These are phyloP conservation scores for Drosophila suboccidentalis DNA, from an alignment of 2,888 invertebrate species.

Conservation along the genomic window DNA sequence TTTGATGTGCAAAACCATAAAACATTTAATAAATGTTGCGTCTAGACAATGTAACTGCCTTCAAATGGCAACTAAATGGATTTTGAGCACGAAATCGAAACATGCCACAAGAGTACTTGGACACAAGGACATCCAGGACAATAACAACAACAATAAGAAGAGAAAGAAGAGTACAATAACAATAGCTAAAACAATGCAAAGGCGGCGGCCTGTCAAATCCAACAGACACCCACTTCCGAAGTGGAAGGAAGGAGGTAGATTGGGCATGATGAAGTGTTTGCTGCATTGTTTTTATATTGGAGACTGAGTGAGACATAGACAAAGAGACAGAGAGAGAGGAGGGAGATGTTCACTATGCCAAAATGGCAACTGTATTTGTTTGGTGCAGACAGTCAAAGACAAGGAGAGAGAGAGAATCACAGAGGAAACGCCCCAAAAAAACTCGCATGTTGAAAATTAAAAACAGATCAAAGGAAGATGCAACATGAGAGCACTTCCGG, in stretches of 20 bases:
- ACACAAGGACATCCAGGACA: constrained; percentile 47
- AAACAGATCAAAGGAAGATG: constrained; percentile 78
- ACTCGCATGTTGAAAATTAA: constrained; percentile 71
- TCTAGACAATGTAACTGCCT: constrained; percentile 82
- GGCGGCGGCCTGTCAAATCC: constrained; percentile 71
- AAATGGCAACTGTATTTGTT: constrained; percentile 47
- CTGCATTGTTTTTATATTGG: constrained; percentile 67
- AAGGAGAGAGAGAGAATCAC: not conserved
- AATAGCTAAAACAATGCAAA: constrained; percentile 57
- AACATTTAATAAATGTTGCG: constrained; percentile 81
- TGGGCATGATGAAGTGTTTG: constrained; percentile 72
- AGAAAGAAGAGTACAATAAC: constrained; percentile 18
- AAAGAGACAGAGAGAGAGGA: constrained; percentile 28
- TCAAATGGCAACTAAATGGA: constrained; percentile 81
- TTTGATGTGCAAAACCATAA: constrained; percentile 76
- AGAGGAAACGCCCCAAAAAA: constrained; percentile 25
- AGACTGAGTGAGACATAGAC: constrained; percentile 33
- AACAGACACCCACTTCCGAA: constrained; percentile 29
- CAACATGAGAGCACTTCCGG: constrained; percentile 74
- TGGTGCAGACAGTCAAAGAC: constrained; percentile 7
- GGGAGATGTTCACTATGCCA: constrained; percentile 44
- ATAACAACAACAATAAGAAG: not conserved
- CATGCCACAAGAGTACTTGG: constrained; percentile 62
- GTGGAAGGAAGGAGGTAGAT: not conserved
- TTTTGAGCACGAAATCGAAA: constrained; percentile 76